Evolutionary conservation across 2,888 invertebrate species (phyloP).

Genomic region (Syrphus vitripennis): DNA sequence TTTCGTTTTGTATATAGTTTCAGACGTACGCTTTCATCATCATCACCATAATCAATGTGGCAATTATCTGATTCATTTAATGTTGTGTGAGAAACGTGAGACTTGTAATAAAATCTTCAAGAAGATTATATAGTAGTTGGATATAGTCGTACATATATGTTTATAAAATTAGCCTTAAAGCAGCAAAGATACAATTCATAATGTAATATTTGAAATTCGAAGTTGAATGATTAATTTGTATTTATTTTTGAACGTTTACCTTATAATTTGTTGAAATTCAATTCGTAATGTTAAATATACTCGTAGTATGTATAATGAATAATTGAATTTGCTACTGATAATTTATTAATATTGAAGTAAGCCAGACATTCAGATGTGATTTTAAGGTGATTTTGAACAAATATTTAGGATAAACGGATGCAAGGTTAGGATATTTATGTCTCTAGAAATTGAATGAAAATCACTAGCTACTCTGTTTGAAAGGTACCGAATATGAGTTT

Average conservation of each 20-base stretch:
- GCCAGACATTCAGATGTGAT: no score
- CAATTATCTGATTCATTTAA: conserved; percentile 60
- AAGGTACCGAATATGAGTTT: no score
- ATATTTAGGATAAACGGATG: no score
- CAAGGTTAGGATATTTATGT: no score
- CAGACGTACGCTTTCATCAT: conserved; percentile 1
- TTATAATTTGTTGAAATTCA: conserved; percentile 11
- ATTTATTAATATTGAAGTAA: no score
- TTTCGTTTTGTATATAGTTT: conserved; percentile 6
- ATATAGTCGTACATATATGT: no score
- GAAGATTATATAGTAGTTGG: conserved; percentile 30
- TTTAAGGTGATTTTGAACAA: no score
- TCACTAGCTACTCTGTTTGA: no score
- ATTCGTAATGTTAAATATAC: not conserved
- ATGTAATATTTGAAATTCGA: not conserved
- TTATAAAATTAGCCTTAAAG: conserved; percentile 12
- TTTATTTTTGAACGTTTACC: not conserved
- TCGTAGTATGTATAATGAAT: no score
- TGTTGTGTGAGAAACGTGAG: conserved; percentile 63
- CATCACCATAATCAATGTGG: conserved; percentile 51
- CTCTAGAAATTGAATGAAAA: no score
- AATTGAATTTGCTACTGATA: no score
- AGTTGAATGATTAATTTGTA: conserved; percentile 9
- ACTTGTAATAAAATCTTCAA: conserved; percentile 47
- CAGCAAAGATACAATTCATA: not conserved